Percentiles rank a stretch among this genome's conserved stretches.
Evolutionary conservation across 2,888 invertebrate species (phyloP).

Genomic region (Embidobia sp.): DNA sequence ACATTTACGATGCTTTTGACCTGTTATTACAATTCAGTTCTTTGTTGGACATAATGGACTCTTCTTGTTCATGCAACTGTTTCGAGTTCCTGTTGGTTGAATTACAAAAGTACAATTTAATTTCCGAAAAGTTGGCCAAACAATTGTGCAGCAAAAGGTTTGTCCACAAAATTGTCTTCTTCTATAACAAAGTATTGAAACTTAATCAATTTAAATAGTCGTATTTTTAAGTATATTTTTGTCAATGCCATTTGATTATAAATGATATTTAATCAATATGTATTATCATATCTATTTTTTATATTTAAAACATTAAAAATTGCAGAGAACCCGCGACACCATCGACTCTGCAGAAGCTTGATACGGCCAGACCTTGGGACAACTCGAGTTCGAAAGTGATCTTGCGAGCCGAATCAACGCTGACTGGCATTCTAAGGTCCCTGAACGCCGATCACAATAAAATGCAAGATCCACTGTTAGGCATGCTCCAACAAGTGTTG

Average conservation of each 20-base stretch:
- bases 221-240: not conserved
- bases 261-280: too few relatives aligned
- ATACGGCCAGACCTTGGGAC: constrained; percentile 85
- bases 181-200: too few relatives aligned
- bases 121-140: constrained; percentile 90
- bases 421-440: constrained; percentile 94
- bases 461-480: constrained; percentile 92
- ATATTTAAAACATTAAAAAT: too few relatives aligned
- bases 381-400: constrained; percentile 90
- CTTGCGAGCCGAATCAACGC: constrained; percentile 93
- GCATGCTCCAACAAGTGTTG: constrained; percentile 93
- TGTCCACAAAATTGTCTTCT: too few relatives aligned
- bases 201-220: constrained; percentile 1
- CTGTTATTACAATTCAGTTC: constrained; percentile 92
- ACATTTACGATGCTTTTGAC: constrained; percentile 92
- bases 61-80: constrained; percentile 93
- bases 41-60: constrained; percentile 93
- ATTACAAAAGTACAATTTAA: constrained; percentile 89
- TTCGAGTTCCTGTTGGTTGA: constrained; percentile 92
- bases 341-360: constrained; percentile 86
- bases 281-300: too few relatives aligned
- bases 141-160: constrained; percentile 85
- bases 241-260: too few relatives aligned
- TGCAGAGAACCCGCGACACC: constrained; percentile 85
- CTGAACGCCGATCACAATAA: constrained; percentile 94